Conservation (phyloP, 2,888 invertebrate genomes). For the Sialis fuliginosa region DNA sequence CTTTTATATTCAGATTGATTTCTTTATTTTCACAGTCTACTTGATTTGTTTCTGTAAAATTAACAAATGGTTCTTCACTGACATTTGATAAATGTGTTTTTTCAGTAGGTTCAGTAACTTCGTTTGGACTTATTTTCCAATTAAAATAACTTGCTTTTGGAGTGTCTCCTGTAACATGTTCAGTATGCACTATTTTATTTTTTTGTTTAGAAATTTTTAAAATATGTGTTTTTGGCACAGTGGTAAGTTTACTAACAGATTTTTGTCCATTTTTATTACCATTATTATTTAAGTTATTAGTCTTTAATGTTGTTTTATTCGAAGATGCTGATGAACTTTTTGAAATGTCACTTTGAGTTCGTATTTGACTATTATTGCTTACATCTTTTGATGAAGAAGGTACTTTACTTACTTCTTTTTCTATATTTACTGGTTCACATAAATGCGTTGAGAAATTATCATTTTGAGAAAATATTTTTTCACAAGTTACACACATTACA, state of each 20-base stretch:
- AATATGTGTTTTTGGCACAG: not conserved
- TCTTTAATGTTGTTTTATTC: no score
- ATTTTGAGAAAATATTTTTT: constrained; percentile 56
- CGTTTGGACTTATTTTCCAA: constrained; percentile 21
- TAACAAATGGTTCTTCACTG: not conserved
- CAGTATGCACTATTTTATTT: constrained; percentile 5
- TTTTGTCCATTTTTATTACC: not conserved
- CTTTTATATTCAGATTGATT: not conserved
- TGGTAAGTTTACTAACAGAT: not conserved
- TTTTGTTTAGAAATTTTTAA: not conserved
- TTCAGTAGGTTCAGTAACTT: constrained; percentile 6
- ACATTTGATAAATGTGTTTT: not conserved
- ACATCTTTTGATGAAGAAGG: no score
- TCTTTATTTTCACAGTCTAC: not conserved
- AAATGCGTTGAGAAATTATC: constrained; percentile 61
- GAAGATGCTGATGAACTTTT: no score
- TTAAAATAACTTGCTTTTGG: constrained; percentile 20
- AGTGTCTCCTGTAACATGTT: constrained; percentile 3
- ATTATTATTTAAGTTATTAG: not conserved
- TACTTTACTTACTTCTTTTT: no score
- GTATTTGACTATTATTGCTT: no score
- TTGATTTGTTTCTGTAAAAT: constrained; percentile 3
- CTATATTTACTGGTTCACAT: constrained; percentile 26
- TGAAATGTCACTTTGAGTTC: no score
- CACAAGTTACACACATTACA: constrained; percentile 66